Conservation (phyloP, 1,140 invertebrate genomes). For the Ooceraea biroi region DNA sequence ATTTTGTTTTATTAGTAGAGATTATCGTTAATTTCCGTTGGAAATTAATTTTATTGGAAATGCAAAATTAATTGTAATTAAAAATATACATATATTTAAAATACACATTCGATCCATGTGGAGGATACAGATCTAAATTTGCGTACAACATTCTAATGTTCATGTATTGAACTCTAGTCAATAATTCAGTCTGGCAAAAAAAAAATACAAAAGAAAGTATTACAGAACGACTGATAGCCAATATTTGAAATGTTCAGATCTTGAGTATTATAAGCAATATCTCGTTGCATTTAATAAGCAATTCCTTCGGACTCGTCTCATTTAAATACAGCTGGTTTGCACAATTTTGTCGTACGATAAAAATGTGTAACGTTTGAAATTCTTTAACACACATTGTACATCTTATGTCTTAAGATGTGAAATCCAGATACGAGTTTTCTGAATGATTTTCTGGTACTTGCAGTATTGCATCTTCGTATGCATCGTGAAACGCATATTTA, state of each 20-base stretch:
- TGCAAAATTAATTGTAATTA: conserved; percentile 7
- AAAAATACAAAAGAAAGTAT: conserved; percentile 50
- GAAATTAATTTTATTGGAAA: conserved; percentile 13
- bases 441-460: conserved; percentile 49
- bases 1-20: conserved; percentile 5
- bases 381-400: conserved; percentile 36
- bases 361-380: conserved; percentile 20
- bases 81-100: conserved; percentile 1
- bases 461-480: conserved; percentile 43
- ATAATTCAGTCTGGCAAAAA: conserved; percentile 21
- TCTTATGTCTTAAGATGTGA: background rate
- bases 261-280: conserved; percentile 56
- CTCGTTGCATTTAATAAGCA: conserved; percentile 50
- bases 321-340: conserved; percentile 18
- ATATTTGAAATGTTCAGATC: conserved; percentile 14
- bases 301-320: conserved; percentile 15
- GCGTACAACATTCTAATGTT: background rate
- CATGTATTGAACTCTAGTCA: conserved; percentile 22
- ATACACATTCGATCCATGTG: background rate
- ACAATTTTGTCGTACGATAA: conserved; percentile 2
- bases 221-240: conserved; percentile 2
- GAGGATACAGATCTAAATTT: conserved; percentile 32
- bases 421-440: conserved; percentile 40
- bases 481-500: conserved; percentile 41
- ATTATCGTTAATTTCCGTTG: conserved; percentile 20